Conservation (phyloP, 2,888 invertebrate genomes). For the Pseudanteris insignis region DNA sequence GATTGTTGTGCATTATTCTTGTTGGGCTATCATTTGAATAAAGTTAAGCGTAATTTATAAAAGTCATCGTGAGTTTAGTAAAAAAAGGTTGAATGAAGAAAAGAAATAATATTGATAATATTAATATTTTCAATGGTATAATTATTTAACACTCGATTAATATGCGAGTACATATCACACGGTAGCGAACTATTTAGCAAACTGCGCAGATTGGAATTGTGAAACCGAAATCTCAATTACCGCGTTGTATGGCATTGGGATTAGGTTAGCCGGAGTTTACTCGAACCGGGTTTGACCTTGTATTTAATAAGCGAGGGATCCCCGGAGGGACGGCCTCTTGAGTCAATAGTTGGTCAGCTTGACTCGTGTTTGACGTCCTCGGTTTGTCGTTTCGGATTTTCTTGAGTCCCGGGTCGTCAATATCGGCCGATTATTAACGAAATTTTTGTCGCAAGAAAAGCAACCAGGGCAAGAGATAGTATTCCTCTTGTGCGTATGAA, state of each 20-base stretch:
- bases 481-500: too few relatives aligned
- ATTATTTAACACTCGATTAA: too few relatives aligned
- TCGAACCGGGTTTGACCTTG: constrained; percentile 7
- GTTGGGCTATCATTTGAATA: too few relatives aligned
- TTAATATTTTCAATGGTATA: too few relatives aligned
- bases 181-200: too few relatives aligned
- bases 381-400: background rate
- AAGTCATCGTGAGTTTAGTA: too few relatives aligned
- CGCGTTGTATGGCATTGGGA: constrained; percentile 13
- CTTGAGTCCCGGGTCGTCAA: background rate
- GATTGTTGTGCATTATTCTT: too few relatives aligned
- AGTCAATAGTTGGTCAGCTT: constrained; percentile 12
- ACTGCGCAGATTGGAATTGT: too few relatives aligned
- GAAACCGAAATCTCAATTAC: constrained; percentile 2
- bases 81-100: too few relatives aligned
- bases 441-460: constrained; percentile 6
- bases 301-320: constrained; percentile 21
- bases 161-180: too few relatives aligned
- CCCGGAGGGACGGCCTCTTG: constrained; percentile 2
- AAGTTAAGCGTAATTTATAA: too few relatives aligned
- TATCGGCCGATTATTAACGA: constrained; percentile 14
- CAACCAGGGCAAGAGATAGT: background rate
- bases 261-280: constrained; percentile 13
- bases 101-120: too few relatives aligned
- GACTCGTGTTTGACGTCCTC: constrained; percentile 12